Conservation (phyloP, 2,888 invertebrate genomes). For the Chouioia cunea region DNA sequence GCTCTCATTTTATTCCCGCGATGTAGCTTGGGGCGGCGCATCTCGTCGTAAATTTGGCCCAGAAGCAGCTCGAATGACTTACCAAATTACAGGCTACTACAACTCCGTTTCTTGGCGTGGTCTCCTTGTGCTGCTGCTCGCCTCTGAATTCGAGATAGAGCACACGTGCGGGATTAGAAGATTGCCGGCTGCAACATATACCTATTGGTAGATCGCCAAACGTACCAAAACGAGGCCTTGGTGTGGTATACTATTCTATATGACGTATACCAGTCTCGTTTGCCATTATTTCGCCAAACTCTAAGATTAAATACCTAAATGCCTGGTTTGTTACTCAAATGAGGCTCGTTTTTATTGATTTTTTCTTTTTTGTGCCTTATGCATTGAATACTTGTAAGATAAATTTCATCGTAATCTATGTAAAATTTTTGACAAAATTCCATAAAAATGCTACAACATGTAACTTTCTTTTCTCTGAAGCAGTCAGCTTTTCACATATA, state of each 20-base stretch:
- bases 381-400: too few relatives aligned
- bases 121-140: not conserved
- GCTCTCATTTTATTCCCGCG: conserved; percentile 35
- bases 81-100: conserved; percentile 49
- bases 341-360: too few relatives aligned
- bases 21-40: conserved; percentile 11
- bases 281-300: not conserved
- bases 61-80: conserved; percentile 35
- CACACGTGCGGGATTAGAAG: conserved; percentile 15
- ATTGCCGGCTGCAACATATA: not conserved
- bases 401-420: too few relatives aligned
- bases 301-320: not conserved
- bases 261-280: not conserved
- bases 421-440: too few relatives aligned
- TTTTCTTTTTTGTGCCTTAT: too few relatives aligned
- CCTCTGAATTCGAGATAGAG: conserved; percentile 17
- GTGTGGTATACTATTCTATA: too few relatives aligned
- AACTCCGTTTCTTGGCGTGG: conserved; percentile 39
- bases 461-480: too few relatives aligned
- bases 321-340: too few relatives aligned
- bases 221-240: too few relatives aligned
- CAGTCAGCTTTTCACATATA: too few relatives aligned
- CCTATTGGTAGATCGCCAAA: too few relatives aligned
- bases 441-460: too few relatives aligned
- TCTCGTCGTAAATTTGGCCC: conserved; percentile 33